phyloP scores from a whole-genome alignment of 2,113 vertebrate species.

The Syngnathoides biaculeatus region DNA sequence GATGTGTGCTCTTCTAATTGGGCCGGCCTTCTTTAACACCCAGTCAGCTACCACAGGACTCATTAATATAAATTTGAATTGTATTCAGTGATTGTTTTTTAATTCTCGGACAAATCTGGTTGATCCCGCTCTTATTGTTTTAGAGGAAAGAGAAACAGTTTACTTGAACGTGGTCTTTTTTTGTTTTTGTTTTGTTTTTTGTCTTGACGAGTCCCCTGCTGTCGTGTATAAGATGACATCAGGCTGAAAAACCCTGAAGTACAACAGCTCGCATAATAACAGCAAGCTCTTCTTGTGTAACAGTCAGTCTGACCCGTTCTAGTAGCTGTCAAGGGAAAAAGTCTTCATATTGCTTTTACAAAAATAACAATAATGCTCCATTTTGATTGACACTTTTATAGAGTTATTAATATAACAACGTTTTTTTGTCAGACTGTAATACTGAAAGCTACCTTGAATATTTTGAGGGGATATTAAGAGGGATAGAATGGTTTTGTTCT shows the following conservation, averaged over 20 bases:
- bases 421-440: not conserved
- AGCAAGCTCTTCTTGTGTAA: not conserved
- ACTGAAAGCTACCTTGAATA: not conserved
- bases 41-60: not conserved
- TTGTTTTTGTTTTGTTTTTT: not conserved
- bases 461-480: not conserved
- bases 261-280: not conserved
- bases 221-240: not conserved
- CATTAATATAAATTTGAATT: constrained; percentile 5
- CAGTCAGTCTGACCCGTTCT: constrained; percentile 1
- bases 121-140: not conserved
- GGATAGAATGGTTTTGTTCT: not conserved
- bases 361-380: not conserved
- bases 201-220: not conserved
- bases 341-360: not conserved
- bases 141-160: not conserved
- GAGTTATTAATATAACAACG: not conserved
- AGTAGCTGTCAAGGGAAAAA: not conserved
- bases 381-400: constrained; percentile 1
- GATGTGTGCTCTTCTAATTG: constrained; percentile 6
- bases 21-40: not conserved
- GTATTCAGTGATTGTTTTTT: not conserved
- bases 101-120: not conserved
- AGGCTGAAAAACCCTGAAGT: not conserved
- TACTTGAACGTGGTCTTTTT: not conserved